These are phyloP conservation scores for Chorisops tibialis DNA, from an alignment of 2,888 invertebrate species.

Conservation along the genomic window DNA sequence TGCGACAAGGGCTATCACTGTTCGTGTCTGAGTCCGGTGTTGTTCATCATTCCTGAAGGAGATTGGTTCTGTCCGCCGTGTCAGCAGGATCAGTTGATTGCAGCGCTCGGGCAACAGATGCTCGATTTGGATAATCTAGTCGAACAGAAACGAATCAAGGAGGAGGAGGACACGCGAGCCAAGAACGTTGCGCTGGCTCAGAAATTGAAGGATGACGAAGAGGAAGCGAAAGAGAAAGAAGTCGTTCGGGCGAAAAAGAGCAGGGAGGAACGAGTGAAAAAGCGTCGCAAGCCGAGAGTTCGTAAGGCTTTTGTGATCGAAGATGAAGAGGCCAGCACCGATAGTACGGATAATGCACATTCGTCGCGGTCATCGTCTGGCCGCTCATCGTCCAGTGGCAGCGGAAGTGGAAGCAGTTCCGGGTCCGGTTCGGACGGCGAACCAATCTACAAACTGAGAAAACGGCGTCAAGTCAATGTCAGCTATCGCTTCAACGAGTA, in stretches of 20 bases:
- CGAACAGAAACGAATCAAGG: constrained; percentile 50
- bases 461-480: constrained; percentile 74
- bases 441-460: constrained; percentile 80
- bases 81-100: constrained; percentile 79
- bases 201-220: constrained; percentile 26
- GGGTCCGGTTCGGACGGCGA: constrained; percentile 57
- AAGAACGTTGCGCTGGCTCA: constrained; percentile 28
- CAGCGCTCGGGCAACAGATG: constrained; percentile 70
- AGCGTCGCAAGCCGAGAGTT: constrained; percentile 38
- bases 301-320: neutral
- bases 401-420: constrained; percentile 28
- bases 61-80: constrained; percentile 99
- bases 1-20: constrained; percentile 99
- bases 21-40: constrained; percentile 86
- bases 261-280: constrained; percentile 42
- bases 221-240: constrained; percentile 39
- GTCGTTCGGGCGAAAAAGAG: constrained; percentile 43
- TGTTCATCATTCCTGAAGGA: constrained; percentile 93
- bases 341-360: constrained; percentile 35
- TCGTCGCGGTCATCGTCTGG: constrained; percentile 22
- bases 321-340: constrained; percentile 1
- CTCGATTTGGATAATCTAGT: constrained; percentile 72
- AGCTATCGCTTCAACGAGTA: constrained; percentile 88
- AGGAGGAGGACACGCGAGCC: constrained; percentile 37
- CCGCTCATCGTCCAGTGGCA: constrained; percentile 37